A percentile compares a stretch with the other conserved stretches of the same genome.
phyloP scores from a whole-genome alignment of 2,113 vertebrate species.

The Cephalopterus ornatus region DNA sequence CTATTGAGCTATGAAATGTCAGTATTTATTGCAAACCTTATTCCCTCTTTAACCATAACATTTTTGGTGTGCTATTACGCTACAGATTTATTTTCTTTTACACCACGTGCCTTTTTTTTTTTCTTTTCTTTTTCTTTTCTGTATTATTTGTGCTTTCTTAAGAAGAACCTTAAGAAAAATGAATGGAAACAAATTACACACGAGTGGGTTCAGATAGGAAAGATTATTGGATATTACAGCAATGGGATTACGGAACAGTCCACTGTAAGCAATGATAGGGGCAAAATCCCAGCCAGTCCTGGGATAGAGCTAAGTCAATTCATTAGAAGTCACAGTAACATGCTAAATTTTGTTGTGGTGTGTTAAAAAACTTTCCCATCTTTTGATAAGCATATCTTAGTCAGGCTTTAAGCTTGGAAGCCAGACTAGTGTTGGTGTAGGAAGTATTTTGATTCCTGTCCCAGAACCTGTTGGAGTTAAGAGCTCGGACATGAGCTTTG shows the following conservation, averaged over 20 bases:
- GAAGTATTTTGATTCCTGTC: background rate
- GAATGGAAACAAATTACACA: background rate
- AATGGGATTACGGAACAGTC: background rate
- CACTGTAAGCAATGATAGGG: background rate
- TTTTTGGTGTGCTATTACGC: background rate
- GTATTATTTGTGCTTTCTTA: background rate
- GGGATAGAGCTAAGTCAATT: background rate
- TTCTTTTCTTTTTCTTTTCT: background rate
- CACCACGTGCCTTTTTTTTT: background rate
- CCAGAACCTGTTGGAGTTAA: background rate
- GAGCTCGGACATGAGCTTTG: background rate
- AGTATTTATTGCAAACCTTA: slow-evolving; percentile 36
- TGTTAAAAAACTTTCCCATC: background rate
- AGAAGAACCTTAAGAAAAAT: background rate
- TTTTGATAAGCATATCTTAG: background rate
- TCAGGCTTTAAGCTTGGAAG: background rate
- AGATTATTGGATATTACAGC: background rate
- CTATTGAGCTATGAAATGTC: slow-evolving; percentile 24
- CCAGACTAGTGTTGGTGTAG: too few relatives aligned
- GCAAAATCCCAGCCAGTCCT: background rate
- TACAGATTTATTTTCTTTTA: slow-evolving; percentile 21
- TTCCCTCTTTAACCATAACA: slow-evolving; percentile 26
- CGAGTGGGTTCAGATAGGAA: background rate
- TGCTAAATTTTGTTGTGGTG: background rate
- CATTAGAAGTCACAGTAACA: background rate